These are phyloP conservation scores for Halcyon smyrnensis DNA, from an alignment of 2,797 vertebrate genomes.

Conservation along the genomic window DNA sequence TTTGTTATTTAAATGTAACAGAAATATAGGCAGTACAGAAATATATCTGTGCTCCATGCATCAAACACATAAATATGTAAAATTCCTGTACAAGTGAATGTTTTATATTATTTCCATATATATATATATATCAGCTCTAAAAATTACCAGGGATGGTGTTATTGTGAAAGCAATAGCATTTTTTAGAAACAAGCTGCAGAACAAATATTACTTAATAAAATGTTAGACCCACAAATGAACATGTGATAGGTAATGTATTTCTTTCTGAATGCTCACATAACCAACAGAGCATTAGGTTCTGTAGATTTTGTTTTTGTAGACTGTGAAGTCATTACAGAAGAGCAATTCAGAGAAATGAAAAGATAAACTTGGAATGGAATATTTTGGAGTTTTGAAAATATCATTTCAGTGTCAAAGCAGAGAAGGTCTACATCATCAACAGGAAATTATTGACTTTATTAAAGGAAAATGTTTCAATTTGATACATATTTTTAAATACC, in stretches of 20 bases:
- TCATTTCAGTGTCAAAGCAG: not conserved
- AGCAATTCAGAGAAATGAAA: slow-evolving; percentile 1
- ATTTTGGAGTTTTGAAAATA: not conserved
- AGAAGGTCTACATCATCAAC: not conserved
- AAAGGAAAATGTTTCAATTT: not conserved
- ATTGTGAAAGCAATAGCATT: not conserved
- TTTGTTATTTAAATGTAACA: not conserved
- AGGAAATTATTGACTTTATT: not conserved
- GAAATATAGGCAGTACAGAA: not conserved
- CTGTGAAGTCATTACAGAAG: not conserved
- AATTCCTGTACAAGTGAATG: not conserved
- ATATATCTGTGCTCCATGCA: not conserved
- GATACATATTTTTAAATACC: not conserved
- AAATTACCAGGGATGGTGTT: not conserved
- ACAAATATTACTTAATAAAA: not conserved
- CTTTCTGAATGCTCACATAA: not conserved
- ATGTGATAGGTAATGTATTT: not conserved
- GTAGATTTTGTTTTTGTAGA: not conserved
- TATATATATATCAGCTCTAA: not conserved
- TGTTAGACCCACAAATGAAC: not conserved
- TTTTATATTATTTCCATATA: slow-evolving; percentile 1
- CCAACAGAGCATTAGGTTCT: not conserved
- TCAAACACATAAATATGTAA: not conserved
- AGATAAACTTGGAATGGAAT: not conserved
- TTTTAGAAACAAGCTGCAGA: slow-evolving; percentile 5